Evolutionary conservation across 2,888 invertebrate genomes (phyloP), one percentile per base, ranked within the genome.

Genomic region (Terebella lapidaria): DNA sequence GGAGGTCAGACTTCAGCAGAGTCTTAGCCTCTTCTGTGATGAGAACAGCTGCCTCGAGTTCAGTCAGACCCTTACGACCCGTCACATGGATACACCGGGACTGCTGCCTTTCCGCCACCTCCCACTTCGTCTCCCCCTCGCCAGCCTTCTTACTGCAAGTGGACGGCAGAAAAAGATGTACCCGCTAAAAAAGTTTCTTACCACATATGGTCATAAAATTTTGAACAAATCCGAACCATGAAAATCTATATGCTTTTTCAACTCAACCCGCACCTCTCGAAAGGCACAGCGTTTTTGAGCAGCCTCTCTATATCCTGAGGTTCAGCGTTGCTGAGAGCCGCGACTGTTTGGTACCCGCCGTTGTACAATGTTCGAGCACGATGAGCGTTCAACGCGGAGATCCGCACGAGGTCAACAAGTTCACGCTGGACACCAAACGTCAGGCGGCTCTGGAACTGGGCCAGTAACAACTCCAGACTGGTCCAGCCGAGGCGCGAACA

Each of bases 391-490:
- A 97, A 81, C 67, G 89, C 85, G 0, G 91, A 86, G 49, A 97
- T 81, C 68, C 90, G 87, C 45, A 80, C 89, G 58, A 99, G 83
- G 76, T 97, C 96, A 65, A 95, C 85, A 46, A 99, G 83, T 77
- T 99, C 96, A 25, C 90, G 86, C 74, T 92, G 90, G 52, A 97
- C 89, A 15, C 96, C 97, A 80, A 97, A 96, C 73, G 92, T 91
- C 47, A 99, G 84, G 20, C 97, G 87, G 72, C 90, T 89, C 83
- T 96, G 94, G 80, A 99, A 96, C 81, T 95, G 92, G 0, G 89
- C 87, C 47, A 99, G 86, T 46, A 99, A 84, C 66, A 93, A 83
- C 78, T 94, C 91, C 73, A 99, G 84, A 76, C 89, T 91, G 67
- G 86, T 86, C 96, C 97, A 99, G 26, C 94, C 92, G 15, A 99